These are phyloP conservation scores for Andrena bicolor DNA, from an alignment of 2,888 invertebrate species.

Conservation along the genomic window DNA sequence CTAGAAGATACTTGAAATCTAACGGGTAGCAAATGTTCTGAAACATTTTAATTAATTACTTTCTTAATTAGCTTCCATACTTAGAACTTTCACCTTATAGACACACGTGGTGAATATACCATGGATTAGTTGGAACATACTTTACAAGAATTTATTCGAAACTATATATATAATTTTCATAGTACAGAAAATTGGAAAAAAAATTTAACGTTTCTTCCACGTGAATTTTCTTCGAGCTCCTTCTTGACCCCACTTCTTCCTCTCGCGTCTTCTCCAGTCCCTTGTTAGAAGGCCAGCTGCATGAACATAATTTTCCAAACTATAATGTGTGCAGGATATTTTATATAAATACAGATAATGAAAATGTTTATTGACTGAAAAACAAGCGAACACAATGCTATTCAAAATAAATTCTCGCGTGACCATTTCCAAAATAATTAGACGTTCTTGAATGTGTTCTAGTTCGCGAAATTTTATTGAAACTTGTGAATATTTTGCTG, in stretches of 20 bases:
- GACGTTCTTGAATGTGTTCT: no score
- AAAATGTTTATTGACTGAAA: not conserved
- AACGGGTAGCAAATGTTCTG: not conserved
- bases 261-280: conserved; percentile 90
- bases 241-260: conserved; percentile 97
- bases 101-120: conserved; percentile 14
- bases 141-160: conserved; percentile 31
- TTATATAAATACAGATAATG: conserved; percentile 12
- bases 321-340: not conserved
- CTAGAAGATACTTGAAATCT: not conserved
- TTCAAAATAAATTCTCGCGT: not conserved
- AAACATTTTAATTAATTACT: conserved; percentile 19
- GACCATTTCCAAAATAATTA: no score
- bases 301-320: conserved; percentile 70
- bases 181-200: conserved; percentile 24
- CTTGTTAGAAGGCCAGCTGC: conserved; percentile 94
- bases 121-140: conserved; percentile 12
- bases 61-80: conserved; percentile 39
- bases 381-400: not conserved
- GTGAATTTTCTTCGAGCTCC: conserved; percentile 96
- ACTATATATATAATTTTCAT: conserved; percentile 36
- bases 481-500: no score
- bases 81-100: conserved; percentile 5
- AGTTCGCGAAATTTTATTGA: no score
- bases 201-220: conserved; percentile 94